phyloP scores from a whole-genome alignment of 2,113 vertebrate genomes.

The Podilymbus podiceps region DNA sequence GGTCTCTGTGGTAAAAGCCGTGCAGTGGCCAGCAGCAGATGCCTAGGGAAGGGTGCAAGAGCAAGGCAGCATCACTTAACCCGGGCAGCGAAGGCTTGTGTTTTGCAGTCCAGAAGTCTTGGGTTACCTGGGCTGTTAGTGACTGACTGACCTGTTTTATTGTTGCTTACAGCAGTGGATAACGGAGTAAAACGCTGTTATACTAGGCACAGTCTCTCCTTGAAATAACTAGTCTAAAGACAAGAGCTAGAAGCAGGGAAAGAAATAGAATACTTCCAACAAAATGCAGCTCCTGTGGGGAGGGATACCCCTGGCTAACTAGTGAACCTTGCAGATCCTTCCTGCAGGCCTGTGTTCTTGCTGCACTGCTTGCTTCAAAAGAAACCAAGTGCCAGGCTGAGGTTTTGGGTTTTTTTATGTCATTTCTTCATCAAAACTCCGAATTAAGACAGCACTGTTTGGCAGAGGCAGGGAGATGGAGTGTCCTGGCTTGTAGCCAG shows the following conservation, averaged over 20 bases:
- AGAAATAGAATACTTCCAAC: background rate
- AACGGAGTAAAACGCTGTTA: background rate
- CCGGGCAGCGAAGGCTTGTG: background rate
- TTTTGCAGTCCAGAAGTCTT: background rate
- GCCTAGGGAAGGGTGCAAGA: background rate
- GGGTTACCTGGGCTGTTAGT: background rate
- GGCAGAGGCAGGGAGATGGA: background rate
- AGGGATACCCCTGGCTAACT: background rate
- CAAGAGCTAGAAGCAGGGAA: background rate
- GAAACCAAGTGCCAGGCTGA: accelerated
- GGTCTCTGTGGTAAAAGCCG: background rate
- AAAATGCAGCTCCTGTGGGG: background rate
- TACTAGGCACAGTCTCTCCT: background rate
- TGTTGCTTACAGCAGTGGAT: background rate
- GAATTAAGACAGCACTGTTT: background rate
- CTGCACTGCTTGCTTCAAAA: background rate
- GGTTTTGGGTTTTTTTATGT: accelerated
- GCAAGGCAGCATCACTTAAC: background rate
- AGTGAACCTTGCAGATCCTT: background rate
- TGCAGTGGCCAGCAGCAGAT: too few species aligned
- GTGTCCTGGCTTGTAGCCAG: background rate
- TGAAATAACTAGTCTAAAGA: background rate
- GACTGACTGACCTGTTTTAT: background rate
- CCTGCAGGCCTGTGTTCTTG: background rate
- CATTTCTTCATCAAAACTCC: background rate